Percentiles rank a stretch among this genome's conserved stretches.
Evolutionary conservation across 2,797 vertebrate genomes (phyloP).

Genomic region (Acanthiza pusilla): DNA sequence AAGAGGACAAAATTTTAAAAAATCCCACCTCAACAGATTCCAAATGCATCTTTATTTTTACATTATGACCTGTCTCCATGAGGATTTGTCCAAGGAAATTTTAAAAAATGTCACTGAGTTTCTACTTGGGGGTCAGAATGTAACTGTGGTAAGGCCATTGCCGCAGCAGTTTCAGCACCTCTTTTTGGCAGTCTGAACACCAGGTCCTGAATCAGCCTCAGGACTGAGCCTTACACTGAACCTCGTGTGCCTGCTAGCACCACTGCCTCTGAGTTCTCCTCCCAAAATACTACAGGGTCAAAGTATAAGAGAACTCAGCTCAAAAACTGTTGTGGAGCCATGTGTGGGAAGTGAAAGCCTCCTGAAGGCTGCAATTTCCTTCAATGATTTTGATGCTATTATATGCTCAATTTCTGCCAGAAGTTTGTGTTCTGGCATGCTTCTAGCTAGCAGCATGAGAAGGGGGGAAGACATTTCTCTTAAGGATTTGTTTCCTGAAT

Average conservation of each 20-base stretch:
- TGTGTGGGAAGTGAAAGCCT: neutral
- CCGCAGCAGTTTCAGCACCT: neutral
- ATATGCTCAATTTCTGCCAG: neutral
- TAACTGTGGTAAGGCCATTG: neutral
- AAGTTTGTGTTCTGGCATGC: constrained; percentile 3
- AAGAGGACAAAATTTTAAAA: neutral
- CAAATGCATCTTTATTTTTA: neutral
- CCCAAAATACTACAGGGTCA: neutral
- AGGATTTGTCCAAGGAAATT: neutral
- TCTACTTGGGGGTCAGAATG: neutral
- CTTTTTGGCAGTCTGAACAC: neutral
- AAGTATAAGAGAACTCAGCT: neutral
- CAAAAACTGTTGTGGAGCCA: neutral
- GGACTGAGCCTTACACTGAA: neutral
- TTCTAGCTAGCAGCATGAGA: neutral
- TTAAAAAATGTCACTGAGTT: neutral
- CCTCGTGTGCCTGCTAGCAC: neutral
- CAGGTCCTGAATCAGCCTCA: neutral
- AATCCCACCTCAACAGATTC: neutral
- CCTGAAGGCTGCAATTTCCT: neutral
- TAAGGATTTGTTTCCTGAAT: neutral
- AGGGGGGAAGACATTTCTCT: neutral
- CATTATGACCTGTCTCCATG: neutral
- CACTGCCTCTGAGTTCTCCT: neutral
- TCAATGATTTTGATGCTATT: neutral